Percentiles rank a stretch among this genome's conserved stretches.
phyloP scores from a whole-genome alignment of 2,888 invertebrate genomes.

The Apodemia zela region DNA sequence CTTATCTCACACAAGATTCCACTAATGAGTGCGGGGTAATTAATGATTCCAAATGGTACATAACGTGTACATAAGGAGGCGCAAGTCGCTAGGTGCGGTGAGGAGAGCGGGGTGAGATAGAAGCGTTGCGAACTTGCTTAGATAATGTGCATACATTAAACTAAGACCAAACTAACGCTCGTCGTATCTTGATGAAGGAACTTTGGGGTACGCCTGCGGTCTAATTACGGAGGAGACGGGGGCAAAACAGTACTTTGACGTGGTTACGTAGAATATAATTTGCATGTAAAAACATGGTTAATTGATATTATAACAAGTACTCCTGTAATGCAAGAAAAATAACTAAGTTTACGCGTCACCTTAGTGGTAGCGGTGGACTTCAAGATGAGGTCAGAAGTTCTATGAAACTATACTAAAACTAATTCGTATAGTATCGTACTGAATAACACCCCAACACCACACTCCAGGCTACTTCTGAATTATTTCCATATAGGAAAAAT shows the following conservation, averaged over 20 bases:
- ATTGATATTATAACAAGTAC: constrained; percentile 9
- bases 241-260: constrained; percentile 36
- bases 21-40: constrained; percentile 27
- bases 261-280: constrained; percentile 39
- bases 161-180: constrained; percentile 74
- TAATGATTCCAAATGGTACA: constrained; percentile 46
- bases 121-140: constrained; percentile 65
- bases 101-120: constrained; percentile 41
- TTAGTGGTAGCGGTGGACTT: no score
- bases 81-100: constrained; percentile 38
- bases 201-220: constrained; percentile 59
- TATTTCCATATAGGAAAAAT: no score
- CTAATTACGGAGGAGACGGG: constrained; percentile 63
- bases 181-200: constrained; percentile 73
- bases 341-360: background rate
- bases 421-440: no score
- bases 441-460: no score
- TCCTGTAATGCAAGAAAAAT: background rate
- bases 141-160: constrained; percentile 81
- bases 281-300: constrained; percentile 38
- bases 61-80: constrained; percentile 40
- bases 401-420: no score
- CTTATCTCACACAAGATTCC: background rate
- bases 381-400: no score
- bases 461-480: no score